Base-by-base conservation (phyloP, 2,113 vertebrate genomes). In the Hyla sarda region DNA sequence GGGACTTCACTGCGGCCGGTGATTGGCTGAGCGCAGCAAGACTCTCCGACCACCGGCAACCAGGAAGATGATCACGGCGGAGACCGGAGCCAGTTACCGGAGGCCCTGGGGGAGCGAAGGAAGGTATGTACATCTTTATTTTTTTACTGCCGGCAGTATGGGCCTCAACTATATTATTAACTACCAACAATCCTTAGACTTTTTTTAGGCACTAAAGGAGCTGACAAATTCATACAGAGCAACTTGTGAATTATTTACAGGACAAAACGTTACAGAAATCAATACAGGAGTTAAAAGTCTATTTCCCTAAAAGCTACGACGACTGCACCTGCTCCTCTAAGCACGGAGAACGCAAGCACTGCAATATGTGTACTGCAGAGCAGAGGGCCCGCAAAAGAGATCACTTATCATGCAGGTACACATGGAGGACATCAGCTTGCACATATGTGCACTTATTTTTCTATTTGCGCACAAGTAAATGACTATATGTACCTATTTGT, bases 231-330 rank as follows among this genome's bases (percentile, higher is more conserved):
- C 65, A 71, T 73, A 52, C 69, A 25, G 32, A 75, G 28, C 25
- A 25, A 30, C 37, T 65, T 65, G 11, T 84, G 56, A 84, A 84
- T 84, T 84, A 84, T 84, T 84, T 10, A 83, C 50, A 45, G 52
- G 54, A 76, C 28, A 62, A n/a, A 65, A 77, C 65, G 73, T 60
- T 76, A 75, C 54, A 76, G 37, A 34, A 62, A 84, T 84, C 83
- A 84, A 84, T 84, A 84, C 11, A 77, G 14, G 56, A 65, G 58
- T 48, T 77, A 77, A 69, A 82, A 73, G 19, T 73, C 65, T 65
- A 62, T 65, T 84, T 34, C 54, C 56, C 72, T 84, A 67, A 84
- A 62, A 84, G 83, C 54, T 62, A 50, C 54, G 25, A 37, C 8
- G 25, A 8, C 58, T 48, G 73, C 56, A 47, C 50, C 34, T 48